Base-by-base conservation (phyloP, 2,113 vertebrate genomes). In the Mystacornis crossleyi region DNA sequence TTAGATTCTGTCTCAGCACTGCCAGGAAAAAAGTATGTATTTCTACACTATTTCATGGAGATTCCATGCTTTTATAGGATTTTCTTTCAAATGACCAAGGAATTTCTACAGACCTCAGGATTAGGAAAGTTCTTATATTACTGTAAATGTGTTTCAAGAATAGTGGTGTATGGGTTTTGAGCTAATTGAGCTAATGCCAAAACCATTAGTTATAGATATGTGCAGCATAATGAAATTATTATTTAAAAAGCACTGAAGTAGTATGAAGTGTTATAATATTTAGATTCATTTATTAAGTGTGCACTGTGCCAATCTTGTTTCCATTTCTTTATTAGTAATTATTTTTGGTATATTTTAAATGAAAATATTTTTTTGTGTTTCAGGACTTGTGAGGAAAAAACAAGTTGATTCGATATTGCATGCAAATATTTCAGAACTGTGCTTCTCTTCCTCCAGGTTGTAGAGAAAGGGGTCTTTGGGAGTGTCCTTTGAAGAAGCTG, bases 401-500 rank as follows among this genome's bases (percentile, higher is more conserved):
- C 14, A 4, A 53, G 9, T 42, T 80, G 40, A 38, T 69, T 60
- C 26, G 18, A 36, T 64, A 69, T 62, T 58, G 23, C 80, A 47
- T 75, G 17, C 31, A 77, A 18, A 12, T 64, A 19, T 61, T 94
- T 92, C 75, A 95, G 51, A 90, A 18, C 60, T 51, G 21, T 97
- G 78, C 45, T 95, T 94, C 81, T 97, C 36, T 97, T 74, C 28
- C 57, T 62, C 8, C 94, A 99, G 99, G 99, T 21, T 99, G 99
- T 83, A 96, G 90, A 90, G 99, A 99, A 97, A 98, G 99, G 33
- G 98, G 98, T 83, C 98, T 99, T 91, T 99, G 99, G 99, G 99
- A 99, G 97, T 99, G 99, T 96, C 99, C 99, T 1, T 91, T 97
- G 65, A 99, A 98, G 83, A 99, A 98, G 67, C 92, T 98, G 54